Evolutionary conservation across 2,113 vertebrate genomes (phyloP).

Genomic region (Acanthochromis polyacanthus): DNA sequence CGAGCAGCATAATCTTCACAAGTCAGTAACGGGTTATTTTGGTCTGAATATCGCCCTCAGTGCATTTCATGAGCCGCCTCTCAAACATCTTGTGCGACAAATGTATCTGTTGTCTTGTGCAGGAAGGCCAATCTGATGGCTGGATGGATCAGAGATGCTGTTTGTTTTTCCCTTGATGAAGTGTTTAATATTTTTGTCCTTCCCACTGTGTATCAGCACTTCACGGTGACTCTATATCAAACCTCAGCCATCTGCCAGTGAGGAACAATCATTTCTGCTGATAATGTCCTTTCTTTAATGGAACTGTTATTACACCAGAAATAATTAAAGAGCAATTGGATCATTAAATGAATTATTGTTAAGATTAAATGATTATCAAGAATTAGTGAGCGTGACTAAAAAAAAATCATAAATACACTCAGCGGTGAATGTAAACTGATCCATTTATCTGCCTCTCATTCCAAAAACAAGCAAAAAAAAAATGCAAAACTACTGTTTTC

Average conservation of each 20-base stretch:
- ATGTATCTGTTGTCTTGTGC: constrained; percentile 42
- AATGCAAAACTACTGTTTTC: neutral
- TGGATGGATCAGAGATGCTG: constrained; percentile 41
- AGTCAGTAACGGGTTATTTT: constrained; percentile 22
- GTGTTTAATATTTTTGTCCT: constrained; percentile 47
- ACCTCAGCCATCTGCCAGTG: constrained; percentile 31
- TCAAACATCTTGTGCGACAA: constrained; percentile 37
- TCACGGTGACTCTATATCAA: constrained; percentile 47
- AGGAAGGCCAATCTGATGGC: constrained; percentile 42
- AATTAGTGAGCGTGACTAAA: neutral
- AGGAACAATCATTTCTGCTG: constrained; percentile 21
- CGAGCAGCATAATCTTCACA: neutral
- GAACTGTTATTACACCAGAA: constrained; percentile 11
- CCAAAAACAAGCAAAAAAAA: neutral
- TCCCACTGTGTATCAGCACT: constrained; percentile 52
- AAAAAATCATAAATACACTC: neutral
- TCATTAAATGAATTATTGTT: neutral
- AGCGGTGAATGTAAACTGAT: neutral
- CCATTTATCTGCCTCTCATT: neutral
- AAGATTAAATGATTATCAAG: constrained; percentile 2
- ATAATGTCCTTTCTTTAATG: constrained; percentile 21
- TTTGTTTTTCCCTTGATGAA: constrained; percentile 51
- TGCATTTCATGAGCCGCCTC: constrained; percentile 3
- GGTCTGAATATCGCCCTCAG: constrained; percentile 14
- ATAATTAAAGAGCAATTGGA: constrained; percentile 11